Evolutionary conservation across 2,888 invertebrate genomes (phyloP).

Genomic region (Nudaria mundana): DNA sequence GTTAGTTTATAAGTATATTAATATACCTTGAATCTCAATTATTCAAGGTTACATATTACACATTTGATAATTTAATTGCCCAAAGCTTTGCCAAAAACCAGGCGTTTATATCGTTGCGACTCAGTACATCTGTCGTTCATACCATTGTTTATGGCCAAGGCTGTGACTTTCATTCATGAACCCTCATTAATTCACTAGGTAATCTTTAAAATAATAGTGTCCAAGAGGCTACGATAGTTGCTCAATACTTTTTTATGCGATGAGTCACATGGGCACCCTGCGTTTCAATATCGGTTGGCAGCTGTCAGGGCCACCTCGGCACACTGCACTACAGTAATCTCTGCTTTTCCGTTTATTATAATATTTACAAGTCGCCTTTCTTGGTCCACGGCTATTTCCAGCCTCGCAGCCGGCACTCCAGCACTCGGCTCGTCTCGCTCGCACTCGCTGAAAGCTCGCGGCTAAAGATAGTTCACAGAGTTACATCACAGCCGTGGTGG

Average conservation of each 20-base stretch:
- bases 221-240: constrained; percentile 29
- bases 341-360: constrained; percentile 78
- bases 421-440: constrained; percentile 57
- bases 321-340: constrained; percentile 77
- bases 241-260: constrained; percentile 12
- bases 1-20: no score
- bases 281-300: constrained; percentile 51
- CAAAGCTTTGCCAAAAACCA: constrained; percentile 54
- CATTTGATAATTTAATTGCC: constrained; percentile 31
- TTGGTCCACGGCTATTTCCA: constrained; percentile 83
- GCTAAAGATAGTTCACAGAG: constrained; percentile 73
- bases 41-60: constrained; percentile 34
- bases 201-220: constrained; percentile 34
- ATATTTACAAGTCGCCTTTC: constrained; percentile 82
- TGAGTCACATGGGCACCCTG: constrained; percentile 40
- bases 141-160: constrained; percentile 40
- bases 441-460: constrained; percentile 47
- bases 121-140: constrained; percentile 30
- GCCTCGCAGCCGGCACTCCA: constrained; percentile 65
- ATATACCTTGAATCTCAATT: no score
- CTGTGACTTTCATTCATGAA: constrained; percentile 53
- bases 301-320: constrained; percentile 70
- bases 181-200: constrained; percentile 31
- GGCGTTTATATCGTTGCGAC: no score
- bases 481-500: constrained; percentile 77